These are phyloP conservation scores for Leptobrachium leishanense DNA, from an alignment of 2,113 vertebrate species.

Conservation along the genomic window DNA sequence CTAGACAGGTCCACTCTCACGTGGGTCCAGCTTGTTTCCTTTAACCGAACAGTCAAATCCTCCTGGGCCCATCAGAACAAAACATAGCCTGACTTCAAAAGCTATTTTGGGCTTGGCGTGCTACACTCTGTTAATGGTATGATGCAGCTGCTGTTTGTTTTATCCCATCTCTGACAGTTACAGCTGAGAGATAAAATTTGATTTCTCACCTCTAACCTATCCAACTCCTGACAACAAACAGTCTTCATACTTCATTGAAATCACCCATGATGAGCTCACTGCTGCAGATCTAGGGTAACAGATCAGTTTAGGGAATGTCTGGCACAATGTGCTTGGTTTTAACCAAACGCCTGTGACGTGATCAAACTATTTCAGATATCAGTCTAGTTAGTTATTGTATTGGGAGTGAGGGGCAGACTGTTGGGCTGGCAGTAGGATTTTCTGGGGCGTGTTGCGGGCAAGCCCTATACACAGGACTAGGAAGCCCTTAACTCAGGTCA, in stretches of 20 bases:
- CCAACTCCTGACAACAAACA: conserved; percentile 36
- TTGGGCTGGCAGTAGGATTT: too few species aligned
- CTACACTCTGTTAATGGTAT: conserved; percentile 30
- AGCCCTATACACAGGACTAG: too few species aligned
- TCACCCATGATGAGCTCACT: background rate
- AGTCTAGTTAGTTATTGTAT: too few species aligned
- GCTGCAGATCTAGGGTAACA: background rate
- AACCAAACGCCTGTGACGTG: background rate
- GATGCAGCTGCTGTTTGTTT: conserved; percentile 43
- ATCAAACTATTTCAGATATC: background rate
- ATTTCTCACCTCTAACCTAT: conserved; percentile 46
- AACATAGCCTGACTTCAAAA: conserved; percentile 31
- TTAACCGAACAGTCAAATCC: conserved; percentile 7
- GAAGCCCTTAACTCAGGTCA: too few species aligned
- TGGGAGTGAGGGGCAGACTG: too few species aligned
- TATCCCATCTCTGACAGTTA: conserved; percentile 37
- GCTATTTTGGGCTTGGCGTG: conserved; percentile 29
- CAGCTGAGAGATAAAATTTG: conserved; percentile 38
- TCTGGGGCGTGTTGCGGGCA: too few species aligned
- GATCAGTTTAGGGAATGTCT: conserved; percentile 15
- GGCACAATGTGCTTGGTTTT: conserved; percentile 1
- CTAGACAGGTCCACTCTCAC: conserved; percentile 10
- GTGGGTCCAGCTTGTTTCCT: conserved; percentile 11
- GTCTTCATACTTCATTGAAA: background rate
- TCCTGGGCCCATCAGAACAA: conserved; percentile 4